These are phyloP conservation scores for Agrochola lota DNA, from an alignment of 2,888 invertebrate species.

Conservation along the genomic window DNA sequence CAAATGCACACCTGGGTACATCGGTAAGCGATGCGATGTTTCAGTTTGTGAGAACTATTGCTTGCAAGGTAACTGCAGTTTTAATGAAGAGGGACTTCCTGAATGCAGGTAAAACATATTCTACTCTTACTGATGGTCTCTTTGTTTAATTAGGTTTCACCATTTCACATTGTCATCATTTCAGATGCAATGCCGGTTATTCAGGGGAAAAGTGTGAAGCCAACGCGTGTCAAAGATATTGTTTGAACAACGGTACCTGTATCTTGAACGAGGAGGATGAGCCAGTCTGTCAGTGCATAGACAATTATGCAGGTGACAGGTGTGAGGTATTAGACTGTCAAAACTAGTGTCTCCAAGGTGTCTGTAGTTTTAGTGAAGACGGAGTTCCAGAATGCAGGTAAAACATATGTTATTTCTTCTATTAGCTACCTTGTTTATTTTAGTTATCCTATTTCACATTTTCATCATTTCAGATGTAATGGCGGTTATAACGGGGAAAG, in stretches of 20 bases:
- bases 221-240: neutral
- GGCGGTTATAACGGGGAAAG: neutral
- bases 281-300: neutral
- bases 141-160: no score
- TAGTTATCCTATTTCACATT: neutral
- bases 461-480: neutral
- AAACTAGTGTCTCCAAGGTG: constrained; percentile 3
- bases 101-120: no score
- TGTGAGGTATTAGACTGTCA: neutral
- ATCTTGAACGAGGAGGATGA: neutral
- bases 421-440: neutral
- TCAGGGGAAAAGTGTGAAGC: neutral
- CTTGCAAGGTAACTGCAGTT: no score
- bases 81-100: no score
- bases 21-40: no score
- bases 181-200: neutral
- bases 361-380: neutral
- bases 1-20: no score
- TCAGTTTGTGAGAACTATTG: no score
- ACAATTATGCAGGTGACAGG: neutral
- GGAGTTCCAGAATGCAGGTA: constrained; percentile 16
- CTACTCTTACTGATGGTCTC: no score
- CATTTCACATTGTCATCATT: neutral
- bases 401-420: neutral
- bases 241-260: neutral